Conservation (phyloP, 2,888 invertebrate genomes). For the Drosophila borborema region DNA sequence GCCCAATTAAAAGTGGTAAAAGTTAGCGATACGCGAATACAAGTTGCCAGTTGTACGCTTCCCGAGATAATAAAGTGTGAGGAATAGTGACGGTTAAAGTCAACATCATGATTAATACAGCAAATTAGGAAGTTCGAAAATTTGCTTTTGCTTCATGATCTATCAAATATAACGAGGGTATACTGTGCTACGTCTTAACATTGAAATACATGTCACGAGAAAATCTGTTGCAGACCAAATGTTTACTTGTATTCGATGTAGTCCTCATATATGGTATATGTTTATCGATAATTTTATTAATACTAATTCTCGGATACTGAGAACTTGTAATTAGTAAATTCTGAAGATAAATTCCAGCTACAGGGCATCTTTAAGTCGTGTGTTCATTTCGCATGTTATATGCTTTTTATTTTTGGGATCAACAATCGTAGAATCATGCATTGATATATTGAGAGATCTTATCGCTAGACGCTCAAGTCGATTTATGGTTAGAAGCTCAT, state of each 20-base stretch:
- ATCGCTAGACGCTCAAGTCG: slow-evolving; percentile 9
- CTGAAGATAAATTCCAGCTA: neutral
- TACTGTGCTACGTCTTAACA: neutral
- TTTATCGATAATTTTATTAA: too few relatives aligned
- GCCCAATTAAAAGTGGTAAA: slow-evolving; percentile 16
- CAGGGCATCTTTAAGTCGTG: neutral
- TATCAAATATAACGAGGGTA: neutral
- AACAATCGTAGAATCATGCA: neutral
- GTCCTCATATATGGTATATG: too few relatives aligned
- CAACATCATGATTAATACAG: slow-evolving; percentile 33
- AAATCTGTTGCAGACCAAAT: neutral
- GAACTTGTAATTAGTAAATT: neutral
- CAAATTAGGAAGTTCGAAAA: neutral
- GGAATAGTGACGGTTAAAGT: neutral
- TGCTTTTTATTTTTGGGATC: neutral
- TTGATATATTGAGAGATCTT: slow-evolving; percentile 2
- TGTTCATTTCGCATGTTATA: neutral
- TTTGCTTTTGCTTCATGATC: too few relatives aligned
- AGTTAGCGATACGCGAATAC: slow-evolving; percentile 29
- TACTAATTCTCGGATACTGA: too few relatives aligned
- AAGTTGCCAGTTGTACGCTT: slow-evolving; percentile 3
- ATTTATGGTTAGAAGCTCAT: slow-evolving; percentile 11
- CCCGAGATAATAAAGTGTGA: slow-evolving; percentile 8
- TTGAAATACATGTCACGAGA: neutral
- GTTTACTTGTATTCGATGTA: neutral